Percentiles rank a stretch among this genome's conserved stretches.
Conservation (phyloP, 2,113 vertebrate species). For the Tragelaphus buxtoni region DNA sequence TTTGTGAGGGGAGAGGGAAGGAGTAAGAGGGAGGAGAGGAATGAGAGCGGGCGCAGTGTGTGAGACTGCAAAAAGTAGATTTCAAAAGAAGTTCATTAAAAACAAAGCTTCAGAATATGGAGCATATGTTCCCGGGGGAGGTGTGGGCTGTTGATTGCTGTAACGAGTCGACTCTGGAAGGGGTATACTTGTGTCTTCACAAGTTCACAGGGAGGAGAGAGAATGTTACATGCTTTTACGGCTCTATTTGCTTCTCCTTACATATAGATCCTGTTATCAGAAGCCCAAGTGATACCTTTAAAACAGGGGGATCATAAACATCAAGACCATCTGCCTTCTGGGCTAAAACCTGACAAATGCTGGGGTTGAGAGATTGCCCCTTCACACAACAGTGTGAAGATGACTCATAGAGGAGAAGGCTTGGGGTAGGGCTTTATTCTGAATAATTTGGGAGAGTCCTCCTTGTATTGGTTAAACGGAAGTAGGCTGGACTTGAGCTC, state of each 20-base stretch:
- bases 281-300: conserved; percentile 4
- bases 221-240: not conserved
- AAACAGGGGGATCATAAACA: not conserved
- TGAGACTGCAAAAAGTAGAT: not conserved
- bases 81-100: not conserved
- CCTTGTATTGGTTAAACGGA: not conserved
- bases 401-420: not conserved
- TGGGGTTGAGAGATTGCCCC: not conserved
- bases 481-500: not conserved
- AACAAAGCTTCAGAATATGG: not conserved
- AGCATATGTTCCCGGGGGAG: not conserved
- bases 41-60: not conserved
- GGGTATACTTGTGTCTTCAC: not conserved
- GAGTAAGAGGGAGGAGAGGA: not conserved
- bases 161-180: not conserved
- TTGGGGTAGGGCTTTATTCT: not conserved
- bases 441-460: not conserved
- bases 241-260: conserved; percentile 6
- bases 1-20: not conserved
- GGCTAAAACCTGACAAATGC: not conserved
- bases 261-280: not conserved
- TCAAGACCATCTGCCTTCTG: not conserved
- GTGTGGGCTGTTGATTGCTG: not conserved
- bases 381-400: not conserved
- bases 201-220: not conserved